Evolutionary conservation across 2,797 vertebrate species (phyloP), one percentile per base, ranked within the genome.

Genomic region (Psittacula derbiana): DNA sequence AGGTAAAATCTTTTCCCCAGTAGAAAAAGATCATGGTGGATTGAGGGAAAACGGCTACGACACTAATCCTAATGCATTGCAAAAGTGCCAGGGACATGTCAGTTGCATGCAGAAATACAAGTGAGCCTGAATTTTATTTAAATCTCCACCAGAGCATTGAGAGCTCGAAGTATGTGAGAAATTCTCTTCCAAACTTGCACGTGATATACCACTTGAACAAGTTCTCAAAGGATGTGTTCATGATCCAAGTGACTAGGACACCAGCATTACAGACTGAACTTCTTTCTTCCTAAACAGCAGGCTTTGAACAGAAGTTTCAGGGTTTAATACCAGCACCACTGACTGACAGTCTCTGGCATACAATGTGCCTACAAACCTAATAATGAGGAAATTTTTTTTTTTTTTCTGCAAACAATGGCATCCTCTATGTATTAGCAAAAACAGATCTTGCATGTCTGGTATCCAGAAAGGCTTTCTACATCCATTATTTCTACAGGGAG

Each of bases 121-220:
- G 85, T 21, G 17, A 89, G 38, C 28, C 75, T 91, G 72, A 23
- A 41, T 93, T 92, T 88, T 86, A 86, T 79, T 93, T 83, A 91
- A 66, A 64, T 69, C 62, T 74, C 82, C 80, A 86, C 49, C 52
- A 72, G 53, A 78, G 5, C 31, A 66, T 81, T 86, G 79, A 75
- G 21, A 78, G 50, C 67, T 91, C 27, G 20, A 93, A 92, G 69
- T 90, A 86, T 81, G 73, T 73, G 72, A 95, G 66, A 88, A 93
- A 84, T 86, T 40, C 14, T 62, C 33, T 91, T 92, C 66, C 55
- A 95, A 95, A 84, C n/a, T 25, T 91, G 38, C 58, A 62, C 81
- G 66, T 86, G 36, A 93, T 72, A 70, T 79, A 20, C n/a, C 27
- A 5, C 44, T 94, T 92, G 80, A 91, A 88, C 8, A 80, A 55